Evolutionary conservation across 2,113 vertebrate genomes (phyloP).

Genomic region (Heliornis fulica): DNA sequence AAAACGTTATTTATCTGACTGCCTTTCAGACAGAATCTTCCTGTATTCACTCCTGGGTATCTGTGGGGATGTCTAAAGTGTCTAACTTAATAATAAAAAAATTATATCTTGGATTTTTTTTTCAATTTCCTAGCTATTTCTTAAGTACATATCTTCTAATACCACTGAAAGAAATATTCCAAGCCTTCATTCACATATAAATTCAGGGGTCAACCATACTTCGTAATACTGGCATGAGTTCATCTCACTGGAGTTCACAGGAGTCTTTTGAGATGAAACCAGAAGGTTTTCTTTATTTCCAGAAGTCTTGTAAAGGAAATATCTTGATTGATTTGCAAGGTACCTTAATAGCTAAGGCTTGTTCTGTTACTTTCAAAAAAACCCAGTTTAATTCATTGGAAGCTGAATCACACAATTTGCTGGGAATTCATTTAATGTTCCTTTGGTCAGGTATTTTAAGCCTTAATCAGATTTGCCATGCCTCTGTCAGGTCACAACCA

Average conservation of each 20-base stretch:
- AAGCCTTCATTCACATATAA: background rate
- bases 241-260: background rate
- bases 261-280: background rate
- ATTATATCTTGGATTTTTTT: background rate
- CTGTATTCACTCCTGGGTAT: background rate
- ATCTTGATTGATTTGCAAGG: background rate
- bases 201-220: background rate
- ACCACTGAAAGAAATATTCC: background rate
- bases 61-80: background rate
- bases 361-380: background rate
- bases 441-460: background rate
- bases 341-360: background rate
- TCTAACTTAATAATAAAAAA: background rate
- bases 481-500: background rate
- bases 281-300: background rate
- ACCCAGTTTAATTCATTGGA: background rate
- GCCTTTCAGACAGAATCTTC: background rate
- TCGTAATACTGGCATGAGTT: background rate
- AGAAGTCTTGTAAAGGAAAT: background rate
- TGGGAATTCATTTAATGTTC: background rate
- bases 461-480: background rate
- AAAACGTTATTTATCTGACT: accelerated
- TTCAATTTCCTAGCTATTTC: background rate
- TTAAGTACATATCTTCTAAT: background rate
- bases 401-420: background rate